Evolutionary conservation across 2,888 invertebrate species (phyloP).

Genomic region (Zaprionus obscuricornis): DNA sequence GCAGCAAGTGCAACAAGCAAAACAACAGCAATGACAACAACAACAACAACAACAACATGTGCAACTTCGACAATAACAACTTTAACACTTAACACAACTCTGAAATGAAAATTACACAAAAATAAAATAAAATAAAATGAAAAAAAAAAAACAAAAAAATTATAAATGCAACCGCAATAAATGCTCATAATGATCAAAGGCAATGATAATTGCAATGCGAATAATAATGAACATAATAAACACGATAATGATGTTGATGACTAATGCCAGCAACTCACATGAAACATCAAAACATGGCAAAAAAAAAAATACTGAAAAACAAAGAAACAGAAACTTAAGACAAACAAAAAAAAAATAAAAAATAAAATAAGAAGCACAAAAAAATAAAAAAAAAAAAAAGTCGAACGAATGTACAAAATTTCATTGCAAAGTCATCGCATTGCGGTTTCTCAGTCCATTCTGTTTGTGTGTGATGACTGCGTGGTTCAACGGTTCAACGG

Average conservation of each 20-base stretch:
- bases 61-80: conserved; percentile 46
- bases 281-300: too few relatives aligned
- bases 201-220: conserved; percentile 19
- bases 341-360: conserved; percentile 44
- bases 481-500: conserved; percentile 43
- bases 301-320: conserved; percentile 7
- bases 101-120: conserved; percentile 57
- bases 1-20: conserved; percentile 18
- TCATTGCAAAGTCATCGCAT: conserved; percentile 43
- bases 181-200: conserved; percentile 32
- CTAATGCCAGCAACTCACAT: conserved; percentile 47
- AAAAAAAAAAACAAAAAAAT: too few relatives aligned
- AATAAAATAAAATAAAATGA: too few relatives aligned
- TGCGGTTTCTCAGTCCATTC: conserved; percentile 32
- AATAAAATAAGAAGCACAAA: conserved; percentile 16
- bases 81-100: conserved; percentile 57
- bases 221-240: not conserved
- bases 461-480: conserved; percentile 42
- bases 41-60: conserved; percentile 36
- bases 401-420: conserved; percentile 39
- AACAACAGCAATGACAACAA: conserved; percentile 13
- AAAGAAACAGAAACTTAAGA: conserved; percentile 19
- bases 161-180: conserved; percentile 59
- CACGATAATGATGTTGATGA: too few relatives aligned
- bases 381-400: conserved; percentile 6